Base-by-base conservation (phyloP, 2,888 invertebrate genomes). In the Ctenicera cuprea region DNA sequence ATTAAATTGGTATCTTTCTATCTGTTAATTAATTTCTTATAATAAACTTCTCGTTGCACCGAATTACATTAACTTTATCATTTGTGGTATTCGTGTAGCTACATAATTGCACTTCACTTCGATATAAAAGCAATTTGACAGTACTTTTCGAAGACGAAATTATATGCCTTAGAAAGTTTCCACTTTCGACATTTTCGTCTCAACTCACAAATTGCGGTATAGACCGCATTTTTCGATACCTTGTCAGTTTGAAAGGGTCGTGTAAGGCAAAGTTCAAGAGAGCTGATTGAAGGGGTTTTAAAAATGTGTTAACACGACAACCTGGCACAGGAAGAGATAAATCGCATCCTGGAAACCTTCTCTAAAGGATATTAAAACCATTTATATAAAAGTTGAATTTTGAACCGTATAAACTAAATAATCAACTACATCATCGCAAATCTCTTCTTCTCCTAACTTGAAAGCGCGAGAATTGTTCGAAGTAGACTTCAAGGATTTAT, bases 401-500 rank as follows among this genome's bases (percentile, higher is more conserved):
- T 20, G 22, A 50, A 5, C 22, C 50, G 1, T 20, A 11, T 11
- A 50, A 50, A 11, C 20, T 18, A 22, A 20, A 50, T 50, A 50
- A 22, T 50, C 26, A 26, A 22, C 22, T 50, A 20, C 12, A 26
- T 26, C 50, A 12, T 50, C 50, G 12, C 26, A 50, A 50, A 50
- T 50, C 26, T n/a, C 50, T 18, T 11, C 22, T 26, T 18, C 48
- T 26, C 18, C 26, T 7, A 33, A 45, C 45, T 9, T 45, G 50
- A 26, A 11, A 26, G 26, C 9, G 22, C 20, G 12, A 50, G 26
- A 54, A 54, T 54, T 26, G 54, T 54, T 54, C 30, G 26, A 22
- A 54, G 26, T 11, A 52, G 38, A 50, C n/a, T 38, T 52, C 45
- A 52, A 54, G 18, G 50, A 66, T 66, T 54, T 66, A 50, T 66